A percentile compares a stretch with the other conserved stretches of the same genome.
Conservation (phyloP, 2,888 invertebrate species). For the Cinara cedri region DNA sequence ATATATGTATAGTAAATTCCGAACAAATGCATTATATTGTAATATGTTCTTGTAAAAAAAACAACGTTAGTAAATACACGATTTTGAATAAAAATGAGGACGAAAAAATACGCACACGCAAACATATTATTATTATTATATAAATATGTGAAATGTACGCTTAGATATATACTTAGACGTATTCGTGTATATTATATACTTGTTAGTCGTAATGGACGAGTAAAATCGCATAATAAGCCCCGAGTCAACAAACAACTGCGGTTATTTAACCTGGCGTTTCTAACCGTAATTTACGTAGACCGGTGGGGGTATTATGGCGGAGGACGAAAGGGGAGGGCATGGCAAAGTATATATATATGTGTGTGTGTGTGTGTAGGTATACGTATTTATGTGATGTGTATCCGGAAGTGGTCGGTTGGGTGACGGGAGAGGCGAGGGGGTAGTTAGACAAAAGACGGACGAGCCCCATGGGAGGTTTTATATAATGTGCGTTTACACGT, state of each 20-base stretch:
- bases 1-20: too few species aligned
- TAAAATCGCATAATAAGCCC: slow-evolving; percentile 52
- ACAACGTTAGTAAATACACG: too few species aligned
- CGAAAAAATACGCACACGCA: too few species aligned
- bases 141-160: neutral
- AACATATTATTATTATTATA: too few species aligned
- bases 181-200: slow-evolving; percentile 10
- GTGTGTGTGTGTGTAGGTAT: too few species aligned
- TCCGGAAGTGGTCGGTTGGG: slow-evolving; percentile 25
- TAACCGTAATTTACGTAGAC: slow-evolving; percentile 55
- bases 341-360: slow-evolving; percentile 18
- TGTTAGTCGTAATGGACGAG: slow-evolving; percentile 54
- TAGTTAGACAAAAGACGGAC: slow-evolving; percentile 54
- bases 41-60: too few species aligned
- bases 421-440: neutral
- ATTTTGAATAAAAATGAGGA: too few species aligned
- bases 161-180: neutral
- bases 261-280: slow-evolving; percentile 56
- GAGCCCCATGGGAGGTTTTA: slow-evolving; percentile 55
- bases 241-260: slow-evolving; percentile 53
- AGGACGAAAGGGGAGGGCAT: neutral
- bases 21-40: too few species aligned
- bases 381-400: neutral
- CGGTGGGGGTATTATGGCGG: neutral
- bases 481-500: slow-evolving; percentile 51